These are phyloP conservation scores for Trogon surrucura DNA, from an alignment of 2,113 vertebrate genomes.

Conservation along the genomic window DNA sequence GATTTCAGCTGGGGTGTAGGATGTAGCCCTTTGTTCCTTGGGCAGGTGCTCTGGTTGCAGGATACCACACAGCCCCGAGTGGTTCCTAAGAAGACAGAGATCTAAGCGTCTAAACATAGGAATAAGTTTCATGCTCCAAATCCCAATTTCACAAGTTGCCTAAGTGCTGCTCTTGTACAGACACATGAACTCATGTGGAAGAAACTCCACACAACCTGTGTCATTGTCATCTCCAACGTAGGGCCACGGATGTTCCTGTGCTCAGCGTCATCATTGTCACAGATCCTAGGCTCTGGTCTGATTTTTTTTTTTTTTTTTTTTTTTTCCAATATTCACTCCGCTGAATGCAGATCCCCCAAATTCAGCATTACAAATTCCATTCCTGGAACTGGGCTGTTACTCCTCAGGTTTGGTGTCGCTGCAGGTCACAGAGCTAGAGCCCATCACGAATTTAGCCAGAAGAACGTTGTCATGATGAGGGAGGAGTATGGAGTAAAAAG, in stretches of 20 bases:
- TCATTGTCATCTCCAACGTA: neutral
- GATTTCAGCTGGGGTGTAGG: neutral
- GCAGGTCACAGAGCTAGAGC: neutral
- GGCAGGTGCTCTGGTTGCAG: neutral
- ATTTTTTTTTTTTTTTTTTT: too few relatives aligned
- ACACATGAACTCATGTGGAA: neutral
- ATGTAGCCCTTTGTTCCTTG: neutral
- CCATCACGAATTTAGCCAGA: neutral
- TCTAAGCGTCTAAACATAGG: neutral
- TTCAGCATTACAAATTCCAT: neutral
- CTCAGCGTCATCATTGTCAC: neutral
- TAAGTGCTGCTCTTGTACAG: neutral
- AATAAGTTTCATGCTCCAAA: conserved; percentile 46
- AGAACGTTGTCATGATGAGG: neutral
- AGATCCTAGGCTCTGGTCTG: neutral
- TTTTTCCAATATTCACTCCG: too few relatives aligned
- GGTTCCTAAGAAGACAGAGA: neutral
- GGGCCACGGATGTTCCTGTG: neutral
- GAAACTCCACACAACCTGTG: neutral
- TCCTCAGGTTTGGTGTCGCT: neutral
- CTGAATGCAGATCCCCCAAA: fast-evolving
- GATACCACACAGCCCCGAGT: fast-evolving
- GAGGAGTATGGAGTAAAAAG: neutral
- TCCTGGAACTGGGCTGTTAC: neutral
- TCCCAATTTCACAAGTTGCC: conserved; percentile 22